Conservation (phyloP, 2,797 vertebrate species). For the Chiloscyllium punctatum region DNA sequence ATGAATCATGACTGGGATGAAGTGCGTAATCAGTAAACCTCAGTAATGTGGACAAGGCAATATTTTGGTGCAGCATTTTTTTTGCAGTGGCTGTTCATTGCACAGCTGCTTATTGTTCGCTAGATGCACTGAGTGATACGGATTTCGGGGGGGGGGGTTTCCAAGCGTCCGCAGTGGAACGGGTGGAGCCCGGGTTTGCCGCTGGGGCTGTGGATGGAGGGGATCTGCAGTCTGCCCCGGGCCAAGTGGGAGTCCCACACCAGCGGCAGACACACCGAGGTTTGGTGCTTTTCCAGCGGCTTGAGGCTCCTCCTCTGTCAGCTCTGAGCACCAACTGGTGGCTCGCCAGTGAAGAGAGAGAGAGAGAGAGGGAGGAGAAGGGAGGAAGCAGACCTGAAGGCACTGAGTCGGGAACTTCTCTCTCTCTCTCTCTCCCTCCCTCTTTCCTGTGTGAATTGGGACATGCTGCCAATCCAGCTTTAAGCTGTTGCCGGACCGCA, state of each 20-base stretch:
- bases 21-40: too few relatives aligned
- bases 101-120: not conserved
- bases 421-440: not conserved
- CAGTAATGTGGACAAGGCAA: not conserved
- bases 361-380: not conserved
- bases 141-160: not conserved
- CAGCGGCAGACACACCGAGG: not conserved
- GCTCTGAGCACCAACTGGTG: conserved; percentile 21
- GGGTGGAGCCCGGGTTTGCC: not conserved
- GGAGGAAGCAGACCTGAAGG: not conserved
- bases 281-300: not conserved
- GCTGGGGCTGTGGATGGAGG: not conserved
- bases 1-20: not conserved
- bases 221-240: not conserved
- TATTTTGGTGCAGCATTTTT: not conserved
- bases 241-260: not conserved
- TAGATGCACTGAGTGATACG: not conserved
- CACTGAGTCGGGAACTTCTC: not conserved
- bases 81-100: not conserved
- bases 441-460: not conserved
- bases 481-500: not conserved
- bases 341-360: not conserved
- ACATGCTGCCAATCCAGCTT: not conserved
- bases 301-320: not conserved
- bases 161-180: not conserved